Base-by-base conservation (phyloP, 2,797 vertebrate species). In the Trachops cirrhosus region DNA sequence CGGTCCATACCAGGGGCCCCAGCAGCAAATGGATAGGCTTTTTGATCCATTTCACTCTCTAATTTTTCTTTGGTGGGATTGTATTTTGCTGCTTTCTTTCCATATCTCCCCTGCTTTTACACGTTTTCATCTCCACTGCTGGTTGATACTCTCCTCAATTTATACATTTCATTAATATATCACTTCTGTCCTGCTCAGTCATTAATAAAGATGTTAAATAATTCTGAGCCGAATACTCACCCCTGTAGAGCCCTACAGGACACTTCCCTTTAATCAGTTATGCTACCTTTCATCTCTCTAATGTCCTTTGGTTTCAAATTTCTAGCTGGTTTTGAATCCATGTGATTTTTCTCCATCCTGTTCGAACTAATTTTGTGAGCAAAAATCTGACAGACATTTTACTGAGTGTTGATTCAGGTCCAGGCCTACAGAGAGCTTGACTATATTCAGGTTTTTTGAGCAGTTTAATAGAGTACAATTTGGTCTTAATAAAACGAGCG, bases 151-250 rank as follows among this genome's bases (percentile, higher is more conserved):
- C 24, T 74, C 79, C 74, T 93, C 52, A 22, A 2, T 78, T 89
- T 87, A 80, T 83, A 54, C 77, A 75, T 97, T 93, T 95, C 46
- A 54, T 87, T 73, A 96, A 94, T 96, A 32, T 44, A 70, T 94
- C 70, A 54, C 71, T 82, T 89, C 77, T 29, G 0, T 92, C 92
- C 18, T 79, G 96, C 92, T 82, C 64, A 21, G 95, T 82, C 96
- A 93, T 95, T 96, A 97, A 95, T 94, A 97, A 94, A 97, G 96
- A 97, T 91, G 94, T 97, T 97, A 97, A 97, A 97, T 97, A 97
- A 97, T 97, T 96, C 95, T 95, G 94, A 97, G 85, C 95, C 87
- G 62, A 92, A 71, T 75, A 68, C 70, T 89, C 93, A 84, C 90
- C 92, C 91, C 93, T 84, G 44, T 82, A 26, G 95, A 86, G 94